Evolutionary conservation across 2,888 invertebrate species (phyloP), one percentile per base, ranked within the genome.

Genomic region (Xylota segnis): DNA sequence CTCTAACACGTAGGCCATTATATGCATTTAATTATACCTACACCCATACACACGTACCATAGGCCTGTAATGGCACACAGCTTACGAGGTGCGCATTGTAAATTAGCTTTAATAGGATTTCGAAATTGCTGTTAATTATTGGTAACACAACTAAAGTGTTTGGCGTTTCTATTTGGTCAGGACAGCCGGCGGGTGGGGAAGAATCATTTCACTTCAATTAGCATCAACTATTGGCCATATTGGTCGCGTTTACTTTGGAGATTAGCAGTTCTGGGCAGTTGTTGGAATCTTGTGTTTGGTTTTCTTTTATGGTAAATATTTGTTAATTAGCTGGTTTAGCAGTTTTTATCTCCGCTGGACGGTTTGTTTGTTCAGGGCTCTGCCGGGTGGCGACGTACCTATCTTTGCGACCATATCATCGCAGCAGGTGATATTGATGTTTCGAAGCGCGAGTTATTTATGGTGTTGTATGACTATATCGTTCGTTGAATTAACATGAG

Each of bases 121-220:
- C 71, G 70, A 81, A 84, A 84, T 84, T 84, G 84, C 71, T 84
- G 81, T 81, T 84, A 84, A 84, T 84, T 81, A 81, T 81, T 84
- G 84, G 81, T 84, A 84, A 81, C 81, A 81, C 81, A 81, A 59
- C 70, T 76, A 59, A 84, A 76, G 84, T 81, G 75, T 84, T 74
- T 78, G 78, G 68, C 16, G 61, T 74, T 56, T 66, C 66, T 43
- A 58, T 83, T 78, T 74, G 74, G 65, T 52, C 61, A 59, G 29
- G 10, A 9, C n/a, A 32, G 40, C 14, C n/a, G 23, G 14, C 6
- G 27, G 43, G 43, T 4, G 37, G 47, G 23, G 23, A 29, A 59
- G 65, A 77, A 66, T 72, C 65, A 84, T 84, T 81, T 81, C 84
- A 81, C 84, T 81, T 84, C 79, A 84, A 84, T 84, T 84, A 84